phyloP scores from a whole-genome alignment of 2,888 invertebrate genomes.

The Apodemia hepburni region DNA sequence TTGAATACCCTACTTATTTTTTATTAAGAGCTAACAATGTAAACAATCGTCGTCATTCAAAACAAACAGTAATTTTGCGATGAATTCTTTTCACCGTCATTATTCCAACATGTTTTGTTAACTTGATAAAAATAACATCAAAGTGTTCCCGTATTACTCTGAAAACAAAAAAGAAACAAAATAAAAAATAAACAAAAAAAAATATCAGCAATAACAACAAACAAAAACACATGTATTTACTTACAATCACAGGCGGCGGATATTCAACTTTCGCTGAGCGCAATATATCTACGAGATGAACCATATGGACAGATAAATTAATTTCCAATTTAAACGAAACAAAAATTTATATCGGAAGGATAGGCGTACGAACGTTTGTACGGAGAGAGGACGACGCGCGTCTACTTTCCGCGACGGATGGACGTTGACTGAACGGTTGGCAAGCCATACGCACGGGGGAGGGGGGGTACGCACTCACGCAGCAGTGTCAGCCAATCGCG shows the following conservation, averaged over 20 bases:
- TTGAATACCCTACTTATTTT: constrained; percentile 5
- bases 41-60: constrained; percentile 32
- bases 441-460: constrained; percentile 71
- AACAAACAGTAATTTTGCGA: constrained; percentile 30
- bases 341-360: constrained; percentile 43
- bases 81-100: constrained; percentile 18
- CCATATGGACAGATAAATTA: constrained; percentile 86
- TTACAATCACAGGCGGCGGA: constrained; percentile 87
- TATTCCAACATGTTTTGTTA: constrained; percentile 20
- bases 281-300: constrained; percentile 90
- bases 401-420: constrained; percentile 49
- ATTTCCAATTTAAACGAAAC: constrained; percentile 60
- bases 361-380: constrained; percentile 56
- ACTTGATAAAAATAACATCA: constrained; percentile 20
- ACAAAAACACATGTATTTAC: constrained; percentile 60
- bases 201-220: constrained; percentile 24
- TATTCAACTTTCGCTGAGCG: constrained; percentile 89
- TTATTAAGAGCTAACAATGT: constrained; percentile 23
- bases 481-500: constrained; percentile 73
- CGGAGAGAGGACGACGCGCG: constrained; percentile 49
- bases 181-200: constrained; percentile 32
- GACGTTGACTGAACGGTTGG: constrained; percentile 65
- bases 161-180: constrained; percentile 31
- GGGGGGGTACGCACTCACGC: constrained; percentile 76
- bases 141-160: constrained; percentile 24